Evolutionary conservation across 2,797 vertebrate species (phyloP).

Genomic region (Hypotaenidia philippensis): DNA sequence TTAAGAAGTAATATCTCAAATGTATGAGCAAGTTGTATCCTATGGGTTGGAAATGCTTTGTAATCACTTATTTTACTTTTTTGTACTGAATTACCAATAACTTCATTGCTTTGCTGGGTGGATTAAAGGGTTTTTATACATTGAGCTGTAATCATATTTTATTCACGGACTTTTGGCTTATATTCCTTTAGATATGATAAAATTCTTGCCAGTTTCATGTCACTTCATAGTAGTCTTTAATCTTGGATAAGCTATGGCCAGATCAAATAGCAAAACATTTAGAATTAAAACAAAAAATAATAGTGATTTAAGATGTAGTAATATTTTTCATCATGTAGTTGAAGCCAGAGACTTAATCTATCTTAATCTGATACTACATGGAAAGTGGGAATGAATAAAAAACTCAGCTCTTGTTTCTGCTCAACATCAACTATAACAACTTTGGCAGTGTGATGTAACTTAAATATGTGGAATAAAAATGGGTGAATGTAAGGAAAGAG

Average conservation of each 20-base stretch:
- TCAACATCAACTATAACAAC: not conserved
- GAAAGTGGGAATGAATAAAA: not conserved
- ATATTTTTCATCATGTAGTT: conserved; percentile 26
- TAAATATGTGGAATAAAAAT: not conserved
- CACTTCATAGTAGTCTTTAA: conserved; percentile 2
- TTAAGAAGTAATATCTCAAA: not conserved
- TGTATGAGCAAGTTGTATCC: not conserved
- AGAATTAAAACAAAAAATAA: not conserved
- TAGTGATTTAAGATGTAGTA: conserved; percentile 21
- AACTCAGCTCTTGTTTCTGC: not conserved
- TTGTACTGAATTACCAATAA: not conserved
- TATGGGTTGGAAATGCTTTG: not conserved
- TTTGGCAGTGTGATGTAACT: not conserved
- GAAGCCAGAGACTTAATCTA: conserved; percentile 14
- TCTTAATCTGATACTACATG: not conserved
- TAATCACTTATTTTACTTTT: not conserved
- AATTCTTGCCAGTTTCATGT: not conserved
- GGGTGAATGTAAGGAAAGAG: not conserved
- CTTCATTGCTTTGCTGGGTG: not conserved
- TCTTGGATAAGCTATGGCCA: not conserved
- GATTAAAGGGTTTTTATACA: not conserved
- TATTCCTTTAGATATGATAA: not conserved
- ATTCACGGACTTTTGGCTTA: not conserved
- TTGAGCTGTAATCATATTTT: not conserved
- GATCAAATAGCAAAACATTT: conserved; percentile 19